Percentiles rank a stretch among this genome's conserved stretches.
Evolutionary conservation across 2,888 invertebrate genomes (phyloP).

Genomic region (Spodoptera picta): DNA sequence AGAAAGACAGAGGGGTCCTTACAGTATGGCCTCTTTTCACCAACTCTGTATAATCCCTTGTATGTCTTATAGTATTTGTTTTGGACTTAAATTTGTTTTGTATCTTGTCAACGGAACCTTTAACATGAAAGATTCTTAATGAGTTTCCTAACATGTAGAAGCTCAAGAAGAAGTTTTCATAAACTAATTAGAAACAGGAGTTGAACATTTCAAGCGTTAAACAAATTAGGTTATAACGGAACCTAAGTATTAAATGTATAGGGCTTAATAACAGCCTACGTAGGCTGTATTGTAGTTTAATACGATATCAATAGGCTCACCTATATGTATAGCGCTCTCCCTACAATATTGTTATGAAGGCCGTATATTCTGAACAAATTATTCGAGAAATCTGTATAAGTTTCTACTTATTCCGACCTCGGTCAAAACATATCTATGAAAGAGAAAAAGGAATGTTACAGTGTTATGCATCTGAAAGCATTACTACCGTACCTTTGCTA

Average conservation of each 20-base stretch:
- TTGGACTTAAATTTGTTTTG: slow-evolving; percentile 21
- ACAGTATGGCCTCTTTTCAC: too few relatives aligned
- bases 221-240: slow-evolving; percentile 13
- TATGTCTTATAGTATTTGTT: slow-evolving; percentile 14
- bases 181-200: slow-evolving; percentile 12
- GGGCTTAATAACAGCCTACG: not conserved
- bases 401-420: too few relatives aligned
- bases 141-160: not conserved
- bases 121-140: slow-evolving; percentile 4
- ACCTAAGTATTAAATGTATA: slow-evolving; percentile 9
- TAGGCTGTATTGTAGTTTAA: slow-evolving; percentile 10
- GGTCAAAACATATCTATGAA: too few relatives aligned
- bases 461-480: too few relatives aligned
- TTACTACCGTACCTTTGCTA: too few relatives aligned
- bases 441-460: too few relatives aligned
- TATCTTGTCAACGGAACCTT: slow-evolving; percentile 7
- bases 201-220: not conserved
- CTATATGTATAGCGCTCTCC: too few relatives aligned
- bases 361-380: not conserved
- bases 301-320: slow-evolving; percentile 8
- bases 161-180: slow-evolving; percentile 1
- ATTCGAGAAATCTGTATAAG: too few relatives aligned
- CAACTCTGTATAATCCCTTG: too few relatives aligned
- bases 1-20: too few relatives aligned
- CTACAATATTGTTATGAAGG: not conserved